Conservation (phyloP, 2,888 invertebrate genomes). For the Stenolophus ochropezus region DNA sequence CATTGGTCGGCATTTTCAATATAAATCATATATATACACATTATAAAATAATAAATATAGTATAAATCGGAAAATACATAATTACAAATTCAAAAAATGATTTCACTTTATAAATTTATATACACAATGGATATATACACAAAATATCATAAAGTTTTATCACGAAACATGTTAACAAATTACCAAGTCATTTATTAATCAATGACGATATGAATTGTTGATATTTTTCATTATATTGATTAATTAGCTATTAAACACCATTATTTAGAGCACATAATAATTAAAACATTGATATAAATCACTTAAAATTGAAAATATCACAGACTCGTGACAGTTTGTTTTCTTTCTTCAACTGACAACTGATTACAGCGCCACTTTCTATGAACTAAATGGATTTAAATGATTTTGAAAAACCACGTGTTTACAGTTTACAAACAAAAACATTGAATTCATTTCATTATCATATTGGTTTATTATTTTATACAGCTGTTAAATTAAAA, state of each 20-base stretch:
- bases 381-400: background rate
- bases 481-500: conserved; percentile 45
- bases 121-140: conserved; percentile 1
- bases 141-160: conserved; percentile 2
- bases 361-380: background rate
- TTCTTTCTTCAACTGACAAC: background rate
- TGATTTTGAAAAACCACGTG: background rate
- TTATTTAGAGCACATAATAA: background rate
- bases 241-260: background rate
- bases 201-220: background rate
- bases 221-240: background rate
- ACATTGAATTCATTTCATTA: background rate
- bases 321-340: conserved; percentile 2
- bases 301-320: background rate
- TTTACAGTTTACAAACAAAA: background rate
- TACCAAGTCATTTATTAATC: too few relatives aligned
- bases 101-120: background rate
- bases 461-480: conserved; percentile 36
- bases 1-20: conserved; percentile 23
- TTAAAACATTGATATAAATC: background rate
- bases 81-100: background rate
- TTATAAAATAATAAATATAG: conserved; percentile 9
- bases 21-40: conserved; percentile 4
- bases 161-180: background rate
- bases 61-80: background rate